Conservation (phyloP, 2,797 vertebrate species). For the Podarcis lilfordi region DNA sequence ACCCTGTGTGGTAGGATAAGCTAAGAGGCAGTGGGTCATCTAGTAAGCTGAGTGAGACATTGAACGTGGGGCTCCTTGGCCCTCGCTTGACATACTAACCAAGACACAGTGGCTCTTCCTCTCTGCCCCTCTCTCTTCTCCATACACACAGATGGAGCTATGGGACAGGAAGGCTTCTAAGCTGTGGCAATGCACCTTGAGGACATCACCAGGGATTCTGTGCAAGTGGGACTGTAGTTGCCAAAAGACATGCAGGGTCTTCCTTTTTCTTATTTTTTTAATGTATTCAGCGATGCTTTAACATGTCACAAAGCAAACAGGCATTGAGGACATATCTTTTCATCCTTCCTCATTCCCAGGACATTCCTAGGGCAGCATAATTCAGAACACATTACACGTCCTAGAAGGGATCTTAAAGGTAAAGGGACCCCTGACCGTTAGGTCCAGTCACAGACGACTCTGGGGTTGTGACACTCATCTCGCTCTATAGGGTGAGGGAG, state of each 20-base stretch:
- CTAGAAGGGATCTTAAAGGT: not conserved
- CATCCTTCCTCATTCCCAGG: not conserved
- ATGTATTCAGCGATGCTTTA: not conserved
- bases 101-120: not conserved
- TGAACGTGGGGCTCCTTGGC: not conserved
- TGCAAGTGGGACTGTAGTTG: not conserved
- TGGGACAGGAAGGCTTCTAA: not conserved
- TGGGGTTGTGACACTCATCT: too few relatives aligned
- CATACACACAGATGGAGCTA: too few relatives aligned
- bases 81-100: not conserved
- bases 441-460: too few relatives aligned
- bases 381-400: not conserved
- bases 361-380: not conserved
- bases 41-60: not conserved
- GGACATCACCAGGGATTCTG: not conserved
- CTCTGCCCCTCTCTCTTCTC: not conserved
- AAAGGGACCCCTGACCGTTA: too few relatives aligned
- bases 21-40: not conserved
- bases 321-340: not conserved
- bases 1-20: not conserved
- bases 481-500: too few relatives aligned
- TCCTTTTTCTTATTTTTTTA: not conserved
- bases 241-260: not conserved
- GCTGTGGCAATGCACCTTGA: not conserved
- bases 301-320: not conserved